Evolutionary conservation across 2,113 vertebrate genomes (phyloP), one percentile per base, ranked within the genome.

Genomic region (Notothenia coriiceps): DNA sequence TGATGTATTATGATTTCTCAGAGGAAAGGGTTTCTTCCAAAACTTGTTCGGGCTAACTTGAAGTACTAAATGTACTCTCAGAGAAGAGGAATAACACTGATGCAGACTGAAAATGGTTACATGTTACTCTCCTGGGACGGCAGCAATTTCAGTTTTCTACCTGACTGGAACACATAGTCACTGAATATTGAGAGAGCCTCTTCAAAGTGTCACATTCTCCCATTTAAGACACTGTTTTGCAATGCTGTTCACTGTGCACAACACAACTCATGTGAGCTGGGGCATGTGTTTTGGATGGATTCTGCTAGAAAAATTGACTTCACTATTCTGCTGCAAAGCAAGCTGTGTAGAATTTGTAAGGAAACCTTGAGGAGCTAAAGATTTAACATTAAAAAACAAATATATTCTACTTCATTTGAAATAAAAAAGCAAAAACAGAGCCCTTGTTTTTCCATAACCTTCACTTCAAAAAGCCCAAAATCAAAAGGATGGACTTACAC

Each of bases 141-240:
- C 55, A 63, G 55, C 76, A 79, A 89, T 85, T 86, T 61, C 70
- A 72, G 44, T 44, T 6, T 55, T 20, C 43, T 65, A n/a, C 56
- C 74, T 74, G 70, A 18, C 50, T 43, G 46, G 63, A 70, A 80
- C 50, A 71, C 49, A 44, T 49, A 67, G 46, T 52, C 14, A 20
- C 51, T 35, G 33, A 82, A 78, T 81, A 66, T 60, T 76, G 72
- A 75, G 35, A 43, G 71, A 43, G 71, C 44, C 64, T 20, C 68
- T 54, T 63, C 22, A 73, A 79, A 68, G 51, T 67, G 47, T 75
- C 61, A 70, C 18, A 3, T 29, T 68, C 74, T 49, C 25, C 10
- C 12, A 35, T 70, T 54, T 65, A 25, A 74, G 5, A 20, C 13
- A 33, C 12, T 29, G 52, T 63, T 73, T 51, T 67, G 54, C 65